Evolutionary conservation across 2,797 vertebrate species (phyloP).

Genomic region (Danio choprae): DNA sequence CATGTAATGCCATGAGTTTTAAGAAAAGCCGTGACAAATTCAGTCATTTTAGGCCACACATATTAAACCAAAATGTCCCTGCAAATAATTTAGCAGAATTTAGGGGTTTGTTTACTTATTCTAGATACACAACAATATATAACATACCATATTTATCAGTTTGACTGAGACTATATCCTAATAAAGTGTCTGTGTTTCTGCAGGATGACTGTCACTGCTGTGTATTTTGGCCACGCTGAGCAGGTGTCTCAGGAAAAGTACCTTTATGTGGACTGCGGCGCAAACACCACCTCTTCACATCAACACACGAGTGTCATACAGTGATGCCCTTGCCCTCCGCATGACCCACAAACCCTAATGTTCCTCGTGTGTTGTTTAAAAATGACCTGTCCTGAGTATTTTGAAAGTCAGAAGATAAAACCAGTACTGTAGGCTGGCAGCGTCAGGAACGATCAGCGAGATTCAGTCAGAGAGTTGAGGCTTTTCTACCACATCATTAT

Average conservation of each 20-base stretch:
- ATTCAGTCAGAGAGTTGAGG: background rate
- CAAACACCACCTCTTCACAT: slow-evolving; percentile 83
- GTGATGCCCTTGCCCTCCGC: slow-evolving; percentile 7
- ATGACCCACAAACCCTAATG: background rate
- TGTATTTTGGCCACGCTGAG: slow-evolving; percentile 93
- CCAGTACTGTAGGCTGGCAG: no score
- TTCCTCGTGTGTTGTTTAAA: background rate
- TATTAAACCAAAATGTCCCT: no score
- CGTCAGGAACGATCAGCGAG: background rate
- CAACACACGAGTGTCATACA: slow-evolving; percentile 36
- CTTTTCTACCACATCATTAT: slow-evolving; percentile 1
- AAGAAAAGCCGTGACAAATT: no score
- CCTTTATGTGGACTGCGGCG: slow-evolving; percentile 96
- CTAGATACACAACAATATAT: background rate
- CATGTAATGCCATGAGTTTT: no score
- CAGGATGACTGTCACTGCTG: slow-evolving; percentile 93
- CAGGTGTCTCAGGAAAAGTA: slow-evolving; percentile 96
- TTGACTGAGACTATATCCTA: background rate
- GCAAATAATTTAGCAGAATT: no score
- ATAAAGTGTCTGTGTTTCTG: background rate
- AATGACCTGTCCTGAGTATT: background rate
- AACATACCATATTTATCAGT: background rate
- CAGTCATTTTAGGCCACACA: no score
- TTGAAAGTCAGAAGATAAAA: background rate
- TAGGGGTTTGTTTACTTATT: no score